A percentile compares a stretch with the other conserved stretches of the same genome.
Evolutionary conservation across 2,797 vertebrate genomes (phyloP).

Genomic region (Zenarchopterus dispar): DNA sequence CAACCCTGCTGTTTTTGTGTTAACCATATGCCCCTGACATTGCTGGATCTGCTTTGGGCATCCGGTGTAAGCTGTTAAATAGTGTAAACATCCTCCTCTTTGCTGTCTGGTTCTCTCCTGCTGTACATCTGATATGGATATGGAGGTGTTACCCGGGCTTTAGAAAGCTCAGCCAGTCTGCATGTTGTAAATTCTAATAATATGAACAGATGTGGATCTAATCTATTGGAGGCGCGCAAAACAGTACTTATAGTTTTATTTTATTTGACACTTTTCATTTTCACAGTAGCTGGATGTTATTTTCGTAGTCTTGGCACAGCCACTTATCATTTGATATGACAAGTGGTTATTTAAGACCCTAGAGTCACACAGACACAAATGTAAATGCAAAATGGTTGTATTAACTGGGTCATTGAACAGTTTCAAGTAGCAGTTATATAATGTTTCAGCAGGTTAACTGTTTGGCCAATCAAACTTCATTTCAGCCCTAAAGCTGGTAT

Average conservation of each 20-base stretch:
- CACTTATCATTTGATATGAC: neutral
- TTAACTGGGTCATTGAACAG: conserved; percentile 1
- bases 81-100: too few species aligned
- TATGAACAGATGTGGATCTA: too few species aligned
- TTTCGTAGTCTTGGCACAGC: neutral
- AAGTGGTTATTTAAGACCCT: neutral
- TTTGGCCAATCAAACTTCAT: conserved; percentile 15
- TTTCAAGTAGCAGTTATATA: neutral
- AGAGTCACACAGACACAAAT: neutral
- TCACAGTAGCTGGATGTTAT: neutral
- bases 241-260: neutral
- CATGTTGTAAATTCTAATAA: too few species aligned
- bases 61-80: too few species aligned
- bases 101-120: too few species aligned
- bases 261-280: neutral
- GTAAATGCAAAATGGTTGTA: neutral
- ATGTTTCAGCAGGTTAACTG: conserved; percentile 11
- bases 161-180: too few species aligned
- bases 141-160: too few species aligned
- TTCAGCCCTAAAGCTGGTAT: conserved; percentile 3
- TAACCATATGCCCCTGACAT: too few species aligned
- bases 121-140: too few species aligned
- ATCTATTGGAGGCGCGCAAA: too few species aligned
- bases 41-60: too few species aligned
- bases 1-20: too few species aligned